phyloP scores from a whole-genome alignment of 1,140 invertebrate species.

The Stegodyphus mimosarum region DNA sequence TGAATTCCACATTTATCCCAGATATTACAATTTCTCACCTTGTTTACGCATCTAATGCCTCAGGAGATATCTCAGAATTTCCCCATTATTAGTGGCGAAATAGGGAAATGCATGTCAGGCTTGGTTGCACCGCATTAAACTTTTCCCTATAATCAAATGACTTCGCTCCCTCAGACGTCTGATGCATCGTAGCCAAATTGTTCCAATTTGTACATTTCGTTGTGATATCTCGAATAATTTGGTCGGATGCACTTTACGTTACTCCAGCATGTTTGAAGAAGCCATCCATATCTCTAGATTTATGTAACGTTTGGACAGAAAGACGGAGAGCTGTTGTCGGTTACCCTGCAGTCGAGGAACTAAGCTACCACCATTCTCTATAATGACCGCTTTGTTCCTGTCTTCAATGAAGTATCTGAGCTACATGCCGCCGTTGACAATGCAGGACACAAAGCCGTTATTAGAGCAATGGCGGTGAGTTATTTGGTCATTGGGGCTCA shows the following conservation, averaged over 20 bases:
- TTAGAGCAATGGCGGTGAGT: constrained; percentile 6
- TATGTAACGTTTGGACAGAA: constrained; percentile 35
- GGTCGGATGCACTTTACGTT: background rate
- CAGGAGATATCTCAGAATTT: too few relatives aligned
- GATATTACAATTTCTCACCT: too few relatives aligned
- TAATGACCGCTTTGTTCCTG: constrained; percentile 34
- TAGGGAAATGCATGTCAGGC: too few relatives aligned
- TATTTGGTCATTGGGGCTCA: background rate
- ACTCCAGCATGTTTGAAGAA: constrained; percentile 29
- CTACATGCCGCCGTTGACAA: constrained; percentile 15
- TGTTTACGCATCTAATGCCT: too few relatives aligned
- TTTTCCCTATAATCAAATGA: too few relatives aligned
- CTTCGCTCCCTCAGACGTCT: too few relatives aligned
- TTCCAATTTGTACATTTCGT: too few relatives aligned
- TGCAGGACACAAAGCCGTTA: background rate
- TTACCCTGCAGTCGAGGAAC: background rate
- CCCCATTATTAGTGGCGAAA: too few relatives aligned
- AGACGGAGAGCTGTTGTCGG: constrained; percentile 12
- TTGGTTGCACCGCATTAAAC: too few relatives aligned
- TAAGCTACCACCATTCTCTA: background rate
- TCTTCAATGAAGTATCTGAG: constrained; percentile 4
- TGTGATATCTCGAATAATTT: too few relatives aligned
- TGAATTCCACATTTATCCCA: too few relatives aligned
- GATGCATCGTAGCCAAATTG: too few relatives aligned
- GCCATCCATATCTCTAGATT: constrained; percentile 27